These are phyloP conservation scores for Drosophila parvula DNA, from an alignment of 1,140 invertebrate species.

Conservation along the genomic window DNA sequence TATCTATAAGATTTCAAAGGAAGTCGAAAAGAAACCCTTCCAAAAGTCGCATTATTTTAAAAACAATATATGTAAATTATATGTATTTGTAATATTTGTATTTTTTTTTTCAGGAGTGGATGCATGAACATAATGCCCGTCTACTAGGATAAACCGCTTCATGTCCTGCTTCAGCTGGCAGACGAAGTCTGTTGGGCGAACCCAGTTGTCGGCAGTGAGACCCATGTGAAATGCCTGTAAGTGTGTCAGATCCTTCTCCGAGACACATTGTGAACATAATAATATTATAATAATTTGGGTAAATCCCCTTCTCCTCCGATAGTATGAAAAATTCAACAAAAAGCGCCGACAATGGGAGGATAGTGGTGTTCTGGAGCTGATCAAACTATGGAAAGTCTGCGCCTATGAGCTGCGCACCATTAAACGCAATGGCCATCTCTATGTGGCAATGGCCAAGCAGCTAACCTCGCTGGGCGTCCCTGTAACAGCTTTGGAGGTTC, in stretches of 20 bases:
- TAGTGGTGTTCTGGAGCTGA: constrained; percentile 82
- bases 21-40: background rate
- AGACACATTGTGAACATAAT: background rate
- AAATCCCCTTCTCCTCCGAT: background rate
- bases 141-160: constrained; percentile 68
- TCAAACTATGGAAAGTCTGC: constrained; percentile 84
- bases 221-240: constrained; percentile 84
- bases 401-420: constrained; percentile 84
- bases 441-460: constrained; percentile 84
- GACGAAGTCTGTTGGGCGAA: constrained; percentile 75
- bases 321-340: constrained; percentile 84
- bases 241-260: constrained; percentile 20
- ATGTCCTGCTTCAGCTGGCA: constrained; percentile 70
- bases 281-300: background rate
- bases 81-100: background rate
- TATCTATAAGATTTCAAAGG: no score
- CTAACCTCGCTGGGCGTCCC: constrained; percentile 76
- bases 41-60: background rate
- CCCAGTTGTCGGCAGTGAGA: constrained; percentile 74
- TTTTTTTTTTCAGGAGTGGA: constrained; percentile 45
- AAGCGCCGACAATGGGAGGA: constrained; percentile 84
- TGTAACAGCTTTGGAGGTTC: constrained; percentile 81
- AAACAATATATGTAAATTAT: no score
- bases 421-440: constrained; percentile 84
- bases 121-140: constrained; percentile 53